phyloP scores from a whole-genome alignment of 2,888 invertebrate genomes.

The Oithona nana region DNA sequence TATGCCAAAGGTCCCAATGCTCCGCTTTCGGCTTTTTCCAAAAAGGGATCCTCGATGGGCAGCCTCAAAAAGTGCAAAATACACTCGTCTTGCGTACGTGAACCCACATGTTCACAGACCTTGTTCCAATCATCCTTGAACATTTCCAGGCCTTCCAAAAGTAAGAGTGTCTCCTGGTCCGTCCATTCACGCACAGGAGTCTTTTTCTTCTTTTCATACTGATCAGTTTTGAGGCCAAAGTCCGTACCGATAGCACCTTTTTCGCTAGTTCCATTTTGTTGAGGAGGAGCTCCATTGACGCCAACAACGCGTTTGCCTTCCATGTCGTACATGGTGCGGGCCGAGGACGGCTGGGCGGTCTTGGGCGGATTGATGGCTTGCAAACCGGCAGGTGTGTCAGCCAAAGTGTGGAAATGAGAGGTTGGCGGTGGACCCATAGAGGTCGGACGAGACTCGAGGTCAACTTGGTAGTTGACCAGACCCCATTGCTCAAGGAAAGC shows the following conservation, averaged over 20 bases:
- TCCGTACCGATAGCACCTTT: slow-evolving; percentile 35
- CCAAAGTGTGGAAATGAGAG: slow-evolving; percentile 94
- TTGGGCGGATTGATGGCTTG: slow-evolving; percentile 71
- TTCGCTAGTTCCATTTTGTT: too few relatives aligned
- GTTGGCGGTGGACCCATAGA: slow-evolving; percentile 98
- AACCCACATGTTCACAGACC: slow-evolving; percentile 82
- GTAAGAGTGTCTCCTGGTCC: slow-evolving; percentile 85
- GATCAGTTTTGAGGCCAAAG: slow-evolving; percentile 72
- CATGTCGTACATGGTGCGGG: slow-evolving; percentile 51
- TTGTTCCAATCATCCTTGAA: slow-evolving; percentile 99
- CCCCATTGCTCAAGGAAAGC: slow-evolving; percentile 99
- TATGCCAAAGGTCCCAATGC: slow-evolving; percentile 82
- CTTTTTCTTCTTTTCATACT: slow-evolving; percentile 31
- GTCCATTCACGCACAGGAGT: slow-evolving; percentile 55
- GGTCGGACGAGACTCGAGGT: slow-evolving; percentile 81
- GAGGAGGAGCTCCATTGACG: slow-evolving; percentile 32
- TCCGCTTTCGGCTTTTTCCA: slow-evolving; percentile 58
- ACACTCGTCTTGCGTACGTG: slow-evolving; percentile 96
- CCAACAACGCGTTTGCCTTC: slow-evolving; percentile 38
- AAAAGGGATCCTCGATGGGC: slow-evolving; percentile 95
- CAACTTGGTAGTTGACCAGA: slow-evolving; percentile 90
- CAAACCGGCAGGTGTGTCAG: slow-evolving; percentile 92
- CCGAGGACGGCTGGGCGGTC: slow-evolving; percentile 58
- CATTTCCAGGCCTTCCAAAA: slow-evolving; percentile 88
- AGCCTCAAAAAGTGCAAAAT: slow-evolving; percentile 90